Evolutionary conservation across 2,797 vertebrate genomes (phyloP).

Genomic region (Rhincodon typus): DNA sequence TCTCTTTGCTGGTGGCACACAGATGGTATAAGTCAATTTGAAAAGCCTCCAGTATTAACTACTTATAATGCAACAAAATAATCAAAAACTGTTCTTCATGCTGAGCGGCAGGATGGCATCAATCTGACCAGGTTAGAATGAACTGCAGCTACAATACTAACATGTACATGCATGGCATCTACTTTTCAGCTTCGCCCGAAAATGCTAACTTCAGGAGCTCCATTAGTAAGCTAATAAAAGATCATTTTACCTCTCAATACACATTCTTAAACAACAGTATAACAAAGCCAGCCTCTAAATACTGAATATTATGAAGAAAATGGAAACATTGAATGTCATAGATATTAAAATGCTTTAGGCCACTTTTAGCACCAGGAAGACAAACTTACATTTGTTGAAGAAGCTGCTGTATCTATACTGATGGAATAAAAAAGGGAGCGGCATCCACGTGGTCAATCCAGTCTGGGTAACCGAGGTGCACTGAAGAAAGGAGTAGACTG

Average conservation of each 20-base stretch:
- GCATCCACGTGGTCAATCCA: constrained; percentile 40
- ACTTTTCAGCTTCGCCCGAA: background rate
- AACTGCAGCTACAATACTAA: background rate
- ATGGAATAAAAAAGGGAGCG: constrained; percentile 38
- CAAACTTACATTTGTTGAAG: constrained; percentile 52
- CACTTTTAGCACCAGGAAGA: background rate
- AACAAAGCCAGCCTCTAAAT: background rate
- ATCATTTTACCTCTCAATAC: constrained; percentile 21
- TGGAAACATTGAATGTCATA: background rate
- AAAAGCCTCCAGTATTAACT: background rate
- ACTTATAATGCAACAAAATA: constrained; percentile 13
- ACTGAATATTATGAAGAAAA: background rate
- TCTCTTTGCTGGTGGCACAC: background rate
- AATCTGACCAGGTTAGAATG: background rate
- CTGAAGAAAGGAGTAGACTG: constrained; percentile 5
- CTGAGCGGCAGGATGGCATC: background rate
- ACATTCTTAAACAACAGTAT: background rate
- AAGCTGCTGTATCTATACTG: constrained; percentile 50
- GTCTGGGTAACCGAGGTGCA: constrained; percentile 38
- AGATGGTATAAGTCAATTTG: constrained; percentile 19
- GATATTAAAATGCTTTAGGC: background rate
- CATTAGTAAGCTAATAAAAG: background rate
- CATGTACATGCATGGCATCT: background rate
- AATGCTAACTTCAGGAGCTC: background rate
- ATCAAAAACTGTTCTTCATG: background rate